phyloP scores from a whole-genome alignment of 1,140 invertebrate genomes.

The Lasioglossum albipes region DNA sequence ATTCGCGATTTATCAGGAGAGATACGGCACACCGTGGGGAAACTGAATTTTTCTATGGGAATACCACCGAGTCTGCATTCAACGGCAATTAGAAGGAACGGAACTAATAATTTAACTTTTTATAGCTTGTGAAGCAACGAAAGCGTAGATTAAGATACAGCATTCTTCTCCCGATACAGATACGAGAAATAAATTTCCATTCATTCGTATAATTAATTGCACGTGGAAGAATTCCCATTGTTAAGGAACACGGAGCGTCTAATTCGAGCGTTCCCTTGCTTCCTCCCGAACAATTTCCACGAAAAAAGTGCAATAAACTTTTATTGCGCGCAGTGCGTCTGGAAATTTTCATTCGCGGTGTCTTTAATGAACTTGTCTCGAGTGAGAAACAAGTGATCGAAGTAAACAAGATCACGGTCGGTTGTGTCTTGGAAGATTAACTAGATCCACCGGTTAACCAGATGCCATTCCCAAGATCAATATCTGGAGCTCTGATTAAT shows the following conservation, averaged over 20 bases:
- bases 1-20: neutral
- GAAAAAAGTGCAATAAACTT: neutral
- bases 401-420: neutral
- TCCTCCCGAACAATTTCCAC: neutral
- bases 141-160: neutral
- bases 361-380: neutral
- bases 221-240: too few species aligned
- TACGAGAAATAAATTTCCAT: neutral
- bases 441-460: neutral
- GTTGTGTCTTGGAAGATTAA: neutral
- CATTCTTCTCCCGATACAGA: neutral
- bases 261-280: neutral
- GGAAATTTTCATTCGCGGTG: neutral
- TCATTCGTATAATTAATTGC: neutral
- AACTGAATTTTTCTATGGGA: neutral
- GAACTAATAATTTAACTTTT: neutral
- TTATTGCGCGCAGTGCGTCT: neutral
- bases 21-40: neutral
- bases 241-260: too few species aligned
- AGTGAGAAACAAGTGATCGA: neutral
- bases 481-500: slow-evolving; percentile 1
- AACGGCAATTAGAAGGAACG: neutral
- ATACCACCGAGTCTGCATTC: neutral
- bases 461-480: neutral
- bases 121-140: neutral